Percentiles rank a stretch among this genome's conserved stretches.
Conservation (phyloP, 2,113 vertebrate species). For the Rhinolophus ferrumequinum region DNA sequence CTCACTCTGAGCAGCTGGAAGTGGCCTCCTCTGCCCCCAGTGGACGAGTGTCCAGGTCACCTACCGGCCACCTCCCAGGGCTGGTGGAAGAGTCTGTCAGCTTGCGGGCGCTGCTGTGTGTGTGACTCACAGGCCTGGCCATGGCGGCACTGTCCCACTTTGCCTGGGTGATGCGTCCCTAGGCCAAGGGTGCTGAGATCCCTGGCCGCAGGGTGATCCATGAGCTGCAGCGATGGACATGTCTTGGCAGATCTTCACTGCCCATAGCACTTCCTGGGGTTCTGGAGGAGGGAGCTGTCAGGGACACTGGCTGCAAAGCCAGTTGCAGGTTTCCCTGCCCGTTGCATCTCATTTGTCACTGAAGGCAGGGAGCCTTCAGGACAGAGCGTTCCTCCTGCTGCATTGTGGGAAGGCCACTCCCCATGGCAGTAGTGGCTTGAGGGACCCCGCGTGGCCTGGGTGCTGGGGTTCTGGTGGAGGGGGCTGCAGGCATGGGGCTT, state of each 20-base stretch:
- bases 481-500: neutral
- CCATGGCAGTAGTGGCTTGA: rapidly evolving
- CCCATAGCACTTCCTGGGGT: rapidly evolving
- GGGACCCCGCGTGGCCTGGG: neutral
- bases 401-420: neutral
- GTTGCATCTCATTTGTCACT: no score
- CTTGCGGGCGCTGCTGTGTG: rapidly evolving
- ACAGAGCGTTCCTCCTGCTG: neutral
- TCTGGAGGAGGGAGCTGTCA: neutral
- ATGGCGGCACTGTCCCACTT: rapidly evolving
- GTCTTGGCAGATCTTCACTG: rapidly evolving
- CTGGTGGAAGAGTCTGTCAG: neutral
- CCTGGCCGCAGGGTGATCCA: neutral
- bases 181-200: neutral
- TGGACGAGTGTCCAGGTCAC: neutral
- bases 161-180: neutral
- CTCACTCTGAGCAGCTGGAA: neutral
- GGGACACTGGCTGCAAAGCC: rapidly evolving
- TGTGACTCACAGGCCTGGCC: neutral
- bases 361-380: neutral
- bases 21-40: neutral
- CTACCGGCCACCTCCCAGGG: neutral
- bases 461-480: neutral
- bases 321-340: neutral
- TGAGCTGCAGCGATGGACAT: rapidly evolving